Conservation (phyloP, 2,888 invertebrate species). For the Biston stratarius region DNA sequence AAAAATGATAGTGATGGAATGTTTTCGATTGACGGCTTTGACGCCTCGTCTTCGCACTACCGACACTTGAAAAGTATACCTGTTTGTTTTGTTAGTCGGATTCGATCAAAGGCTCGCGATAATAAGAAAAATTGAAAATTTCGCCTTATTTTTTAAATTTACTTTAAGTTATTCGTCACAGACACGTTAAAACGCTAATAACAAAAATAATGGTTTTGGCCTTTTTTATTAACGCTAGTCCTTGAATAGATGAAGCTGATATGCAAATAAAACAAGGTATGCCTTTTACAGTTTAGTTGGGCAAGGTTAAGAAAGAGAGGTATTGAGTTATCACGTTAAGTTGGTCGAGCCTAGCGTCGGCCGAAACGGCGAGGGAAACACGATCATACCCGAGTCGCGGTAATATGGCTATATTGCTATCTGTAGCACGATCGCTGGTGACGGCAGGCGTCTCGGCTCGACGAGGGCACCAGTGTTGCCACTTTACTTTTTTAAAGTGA, state of each 20-base stretch:
- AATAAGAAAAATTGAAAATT: neutral
- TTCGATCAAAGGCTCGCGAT: neutral
- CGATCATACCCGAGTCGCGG: neutral
- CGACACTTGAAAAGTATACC: neutral
- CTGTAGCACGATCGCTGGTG: neutral
- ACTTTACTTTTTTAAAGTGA: too few species aligned
- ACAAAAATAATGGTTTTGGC: neutral
- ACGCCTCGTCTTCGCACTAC: neutral
- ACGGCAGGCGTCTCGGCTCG: slow-evolving; percentile 2
- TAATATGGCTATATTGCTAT: neutral
- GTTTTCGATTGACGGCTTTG: slow-evolving; percentile 60
- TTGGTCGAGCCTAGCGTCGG: slow-evolving; percentile 39
- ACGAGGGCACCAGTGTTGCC: neutral
- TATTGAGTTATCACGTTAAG: slow-evolving; percentile 45
- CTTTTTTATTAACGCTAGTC: neutral
- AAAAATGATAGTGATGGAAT: slow-evolving; percentile 77
- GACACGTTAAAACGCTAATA: neutral
- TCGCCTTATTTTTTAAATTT: neutral
- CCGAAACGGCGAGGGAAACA: neutral
- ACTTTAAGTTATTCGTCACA: too few species aligned
- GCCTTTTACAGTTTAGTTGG: neutral
- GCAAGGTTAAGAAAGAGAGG: neutral
- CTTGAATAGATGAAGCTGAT: neutral
- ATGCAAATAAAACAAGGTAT: neutral
- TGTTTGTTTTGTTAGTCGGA: neutral